Conservation (phyloP, 2,888 invertebrate species). For the Acanthacorydalis orientalis region DNA sequence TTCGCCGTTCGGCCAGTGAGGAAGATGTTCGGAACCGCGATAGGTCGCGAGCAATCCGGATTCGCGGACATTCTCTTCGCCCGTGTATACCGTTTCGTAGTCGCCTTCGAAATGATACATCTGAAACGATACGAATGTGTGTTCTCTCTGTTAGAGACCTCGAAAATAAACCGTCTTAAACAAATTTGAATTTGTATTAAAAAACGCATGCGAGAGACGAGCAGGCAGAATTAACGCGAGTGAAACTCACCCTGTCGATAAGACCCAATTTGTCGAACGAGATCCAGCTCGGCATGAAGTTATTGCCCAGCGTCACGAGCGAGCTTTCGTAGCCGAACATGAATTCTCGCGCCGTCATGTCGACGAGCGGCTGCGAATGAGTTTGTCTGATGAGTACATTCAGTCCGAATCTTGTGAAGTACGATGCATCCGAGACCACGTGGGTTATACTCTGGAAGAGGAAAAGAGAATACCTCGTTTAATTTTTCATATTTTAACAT, state of each 20-base stretch:
- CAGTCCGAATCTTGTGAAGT: slow-evolving; percentile 48
- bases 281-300: slow-evolving; percentile 69
- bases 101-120: slow-evolving; percentile 77
- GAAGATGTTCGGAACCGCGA: slow-evolving; percentile 49
- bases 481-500: background rate
- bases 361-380: slow-evolving; percentile 49
- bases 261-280: slow-evolving; percentile 75
- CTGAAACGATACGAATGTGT: slow-evolving; percentile 27
- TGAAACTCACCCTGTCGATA: slow-evolving; percentile 60
- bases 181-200: no score
- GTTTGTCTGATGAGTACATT: slow-evolving; percentile 54
- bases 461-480: slow-evolving; percentile 8
- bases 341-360: slow-evolving; percentile 72
- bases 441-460: slow-evolving; percentile 61
- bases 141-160: background rate
- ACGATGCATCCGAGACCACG: slow-evolving; percentile 47
- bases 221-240: no score
- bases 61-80: slow-evolving; percentile 37
- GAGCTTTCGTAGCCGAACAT: slow-evolving; percentile 80
- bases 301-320: slow-evolving; percentile 67
- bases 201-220: no score
- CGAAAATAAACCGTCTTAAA: no score
- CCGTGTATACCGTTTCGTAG: slow-evolving; percentile 62
- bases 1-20: slow-evolving; percentile 55
- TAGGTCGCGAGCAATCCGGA: slow-evolving; percentile 64